Base-by-base conservation (phyloP, 1,140 invertebrate species). In the Drosophila rufa region DNA sequence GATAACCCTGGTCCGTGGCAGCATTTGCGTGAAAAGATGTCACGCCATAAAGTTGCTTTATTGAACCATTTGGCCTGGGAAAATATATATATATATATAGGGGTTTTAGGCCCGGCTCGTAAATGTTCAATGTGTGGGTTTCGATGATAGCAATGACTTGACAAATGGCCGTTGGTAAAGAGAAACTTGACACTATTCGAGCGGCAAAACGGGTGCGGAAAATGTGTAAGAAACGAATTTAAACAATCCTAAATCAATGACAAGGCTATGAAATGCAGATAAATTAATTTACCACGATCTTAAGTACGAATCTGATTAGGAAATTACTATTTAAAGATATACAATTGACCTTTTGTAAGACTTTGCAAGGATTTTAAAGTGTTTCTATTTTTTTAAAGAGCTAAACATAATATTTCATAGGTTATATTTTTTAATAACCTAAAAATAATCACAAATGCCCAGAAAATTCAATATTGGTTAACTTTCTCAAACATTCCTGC, bases 21-120 rank as follows among this genome's bases (percentile, higher is more conserved):
- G 38, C 67, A 55, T 70, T 70, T 70, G 67, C 64, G 68, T 74
- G 70, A 73, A 74, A 74, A 74, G 53, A 74, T 74, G 55, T 74
- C 70, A 74, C 68, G 55, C 68, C 68, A 73, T 73, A 73, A 73
- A 73, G 19, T 36, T 73, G 45, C 45, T 73, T 73, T 73, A 73
- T 73, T 73, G 69, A 73, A 73, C 69, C 53, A 67, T 68, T 70
- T 30, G 14, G 67, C 14, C 6, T 14, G 19, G 33, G 33, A 36
- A 22, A 22, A 22, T 22, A 22, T 22, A 22, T 36, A 38, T 36
- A 38, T n/a, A 38, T 55, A 19, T 38, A 55, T 55, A 22, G 19
- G 47, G 47, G 67, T 47, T 68, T 70, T 68, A 45, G 38, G 38
- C 46, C 43, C 38, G 27, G 61, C 46, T 66, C 38, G 60, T 65